These are phyloP conservation scores for Apodemus sylvaticus DNA, from an alignment of 2,113 vertebrate genomes.

Conservation along the genomic window DNA sequence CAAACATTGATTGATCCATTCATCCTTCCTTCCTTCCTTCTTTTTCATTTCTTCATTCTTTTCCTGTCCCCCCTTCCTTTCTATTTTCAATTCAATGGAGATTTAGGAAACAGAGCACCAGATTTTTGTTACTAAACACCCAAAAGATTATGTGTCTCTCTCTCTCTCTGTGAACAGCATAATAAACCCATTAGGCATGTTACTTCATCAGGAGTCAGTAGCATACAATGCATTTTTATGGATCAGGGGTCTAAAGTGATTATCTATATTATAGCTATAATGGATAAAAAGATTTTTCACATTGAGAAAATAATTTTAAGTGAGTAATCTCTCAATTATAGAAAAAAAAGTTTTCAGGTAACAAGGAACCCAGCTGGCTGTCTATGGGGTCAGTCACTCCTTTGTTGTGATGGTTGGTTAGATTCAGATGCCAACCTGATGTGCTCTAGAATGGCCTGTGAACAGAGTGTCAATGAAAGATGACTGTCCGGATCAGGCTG, in stretches of 20 bases:
- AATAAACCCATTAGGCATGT: neutral
- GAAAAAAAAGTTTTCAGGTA: slow-evolving; percentile 12
- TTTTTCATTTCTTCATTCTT: neutral
- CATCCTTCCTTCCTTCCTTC: neutral
- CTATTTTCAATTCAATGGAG: neutral
- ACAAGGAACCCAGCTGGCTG: neutral
- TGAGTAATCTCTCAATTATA: neutral
- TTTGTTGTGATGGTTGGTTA: neutral
- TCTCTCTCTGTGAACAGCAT: neutral
- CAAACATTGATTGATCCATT: neutral
- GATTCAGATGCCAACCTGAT: neutral
- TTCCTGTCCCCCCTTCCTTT: neutral
- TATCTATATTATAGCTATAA: neutral
- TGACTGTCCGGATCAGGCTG: neutral
- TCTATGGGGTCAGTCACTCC: neutral
- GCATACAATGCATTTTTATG: slow-evolving; percentile 23
- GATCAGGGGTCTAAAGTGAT: slow-evolving; percentile 46
- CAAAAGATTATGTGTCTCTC: neutral
- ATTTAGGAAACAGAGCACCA: slow-evolving; percentile 23
- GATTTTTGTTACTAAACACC: slow-evolving; percentile 20
- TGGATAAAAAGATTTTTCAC: slow-evolving; percentile 11
- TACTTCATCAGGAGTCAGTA: slow-evolving; percentile 23
- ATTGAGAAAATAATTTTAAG: slow-evolving; percentile 46
- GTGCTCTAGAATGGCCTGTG: neutral
- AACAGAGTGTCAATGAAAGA: neutral